Evolutionary conservation across 2,113 vertebrate species (phyloP).

Genomic region (Eretmochelys imbricata): DNA sequence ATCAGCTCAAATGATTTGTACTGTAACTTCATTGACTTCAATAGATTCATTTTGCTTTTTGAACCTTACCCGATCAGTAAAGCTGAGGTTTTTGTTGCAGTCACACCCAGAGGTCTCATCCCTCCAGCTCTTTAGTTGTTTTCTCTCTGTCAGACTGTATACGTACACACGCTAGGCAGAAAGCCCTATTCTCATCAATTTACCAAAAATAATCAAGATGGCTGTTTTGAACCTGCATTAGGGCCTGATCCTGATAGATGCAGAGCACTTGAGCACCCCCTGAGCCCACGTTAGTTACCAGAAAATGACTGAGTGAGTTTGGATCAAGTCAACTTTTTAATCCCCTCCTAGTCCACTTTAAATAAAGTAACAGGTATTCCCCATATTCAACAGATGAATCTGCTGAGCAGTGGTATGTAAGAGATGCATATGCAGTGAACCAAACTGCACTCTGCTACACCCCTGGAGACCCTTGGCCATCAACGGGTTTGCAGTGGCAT

Average conservation of each 20-base stretch:
- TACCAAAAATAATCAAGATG: background rate
- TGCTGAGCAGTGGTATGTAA: background rate
- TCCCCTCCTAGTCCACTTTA: background rate
- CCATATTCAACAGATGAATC: background rate
- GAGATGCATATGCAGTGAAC: background rate
- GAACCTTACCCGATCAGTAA: background rate
- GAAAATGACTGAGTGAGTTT: background rate
- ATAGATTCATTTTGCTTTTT: background rate
- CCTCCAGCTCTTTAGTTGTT: background rate
- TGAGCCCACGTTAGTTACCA: background rate
- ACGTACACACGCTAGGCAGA: background rate
- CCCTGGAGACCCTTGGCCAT: background rate
- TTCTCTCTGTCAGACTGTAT: background rate
- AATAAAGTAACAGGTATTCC: background rate
- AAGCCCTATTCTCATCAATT: background rate
- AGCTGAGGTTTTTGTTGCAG: background rate
- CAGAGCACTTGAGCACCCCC: fast-evolving
- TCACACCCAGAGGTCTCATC: background rate
- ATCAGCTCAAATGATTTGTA: background rate
- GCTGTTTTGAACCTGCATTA: background rate
- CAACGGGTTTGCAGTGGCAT: background rate
- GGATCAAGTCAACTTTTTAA: background rate
- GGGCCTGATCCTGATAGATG: background rate
- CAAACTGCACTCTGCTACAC: background rate
- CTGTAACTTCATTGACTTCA: background rate